Conservation (phyloP, 2,888 invertebrate species). For the Caenorhabditis afra region DNA sequence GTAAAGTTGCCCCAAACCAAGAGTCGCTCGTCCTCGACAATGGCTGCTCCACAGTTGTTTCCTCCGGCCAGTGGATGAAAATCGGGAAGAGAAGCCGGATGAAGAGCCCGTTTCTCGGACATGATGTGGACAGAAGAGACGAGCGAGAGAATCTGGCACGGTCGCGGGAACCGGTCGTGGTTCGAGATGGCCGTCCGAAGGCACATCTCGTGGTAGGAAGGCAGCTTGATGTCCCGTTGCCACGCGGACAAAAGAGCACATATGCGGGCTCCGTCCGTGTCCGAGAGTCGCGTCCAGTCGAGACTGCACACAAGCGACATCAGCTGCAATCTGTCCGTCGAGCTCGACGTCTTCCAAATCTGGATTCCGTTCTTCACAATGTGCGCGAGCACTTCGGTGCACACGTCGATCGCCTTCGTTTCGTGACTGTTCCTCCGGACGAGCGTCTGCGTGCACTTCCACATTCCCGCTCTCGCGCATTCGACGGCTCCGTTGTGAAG, state of each 20-base stretch:
- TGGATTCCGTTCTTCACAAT: slow-evolving; percentile 57
- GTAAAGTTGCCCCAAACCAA: slow-evolving; percentile 75
- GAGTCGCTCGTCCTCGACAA: slow-evolving; percentile 69
- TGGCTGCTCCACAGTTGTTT: slow-evolving; percentile 69
- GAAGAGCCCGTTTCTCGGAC: slow-evolving; percentile 28
- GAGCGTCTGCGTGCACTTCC: slow-evolving; percentile 53
- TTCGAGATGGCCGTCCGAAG: slow-evolving; percentile 51
- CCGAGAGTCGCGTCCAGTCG: slow-evolving; percentile 57
- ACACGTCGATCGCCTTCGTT: slow-evolving; percentile 13
- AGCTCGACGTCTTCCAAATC: slow-evolving; percentile 46
- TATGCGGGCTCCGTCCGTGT: slow-evolving; percentile 45
- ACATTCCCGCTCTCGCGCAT: slow-evolving; percentile 53
- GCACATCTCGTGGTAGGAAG: slow-evolving; percentile 61
- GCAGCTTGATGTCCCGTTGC: slow-evolving; percentile 56
- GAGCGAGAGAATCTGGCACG: slow-evolving; percentile 60
- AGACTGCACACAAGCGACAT: slow-evolving; percentile 61
- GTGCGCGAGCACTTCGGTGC: slow-evolving; percentile 39
- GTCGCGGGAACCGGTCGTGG: slow-evolving; percentile 43
- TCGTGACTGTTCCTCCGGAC: slow-evolving; percentile 35
- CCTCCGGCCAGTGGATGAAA: slow-evolving; percentile 62
- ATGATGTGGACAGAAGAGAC: slow-evolving; percentile 60
- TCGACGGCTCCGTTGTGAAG: slow-evolving; percentile 48
- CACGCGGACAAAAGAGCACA: slow-evolving; percentile 57
- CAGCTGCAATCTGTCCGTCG: slow-evolving; percentile 49
- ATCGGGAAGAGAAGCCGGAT: slow-evolving; percentile 27